Conservation (phyloP, 2,797 vertebrate genomes). For the Cryptoblepharus egeriae region DNA sequence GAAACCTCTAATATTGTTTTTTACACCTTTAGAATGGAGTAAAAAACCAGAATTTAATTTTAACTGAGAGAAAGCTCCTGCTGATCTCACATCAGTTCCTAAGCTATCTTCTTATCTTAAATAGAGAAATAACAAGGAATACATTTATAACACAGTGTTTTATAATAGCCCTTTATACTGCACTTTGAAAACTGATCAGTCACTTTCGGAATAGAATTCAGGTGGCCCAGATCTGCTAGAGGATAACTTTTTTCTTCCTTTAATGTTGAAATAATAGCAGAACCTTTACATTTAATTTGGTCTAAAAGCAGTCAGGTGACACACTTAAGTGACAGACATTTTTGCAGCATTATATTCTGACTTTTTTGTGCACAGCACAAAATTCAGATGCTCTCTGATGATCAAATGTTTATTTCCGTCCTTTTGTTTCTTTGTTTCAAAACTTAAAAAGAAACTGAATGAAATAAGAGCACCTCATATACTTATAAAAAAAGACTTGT, state of each 20-base stretch:
- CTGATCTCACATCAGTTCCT: conserved; percentile 11
- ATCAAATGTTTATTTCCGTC: conserved; percentile 22
- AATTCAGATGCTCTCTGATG: conserved; percentile 36
- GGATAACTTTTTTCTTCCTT: conserved; percentile 31
- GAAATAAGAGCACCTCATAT: conserved; percentile 17
- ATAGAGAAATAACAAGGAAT: conserved; percentile 16
- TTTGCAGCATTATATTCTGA: conserved; percentile 41
- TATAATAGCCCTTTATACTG: conserved; percentile 25
- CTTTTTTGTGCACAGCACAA: conserved; percentile 17
- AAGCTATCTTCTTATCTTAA: conserved; percentile 20
- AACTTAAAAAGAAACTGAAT: conserved; percentile 20
- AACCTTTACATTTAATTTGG: conserved; percentile 48
- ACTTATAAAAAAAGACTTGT: not conserved
- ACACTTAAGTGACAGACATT: conserved; percentile 21
- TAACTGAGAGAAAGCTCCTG: conserved; percentile 14
- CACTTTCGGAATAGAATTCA: conserved; percentile 50
- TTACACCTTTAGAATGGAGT: not conserved
- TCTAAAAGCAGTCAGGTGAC: conserved; percentile 39
- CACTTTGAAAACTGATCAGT: conserved; percentile 45
- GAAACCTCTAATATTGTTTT: conserved; percentile 16
- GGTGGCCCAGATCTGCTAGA: conserved; percentile 36
- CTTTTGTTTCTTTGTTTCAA: conserved; percentile 50
- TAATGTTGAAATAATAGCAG: conserved; percentile 40
- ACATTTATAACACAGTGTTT: conserved; percentile 29
- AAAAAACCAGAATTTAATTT: conserved; percentile 27